Conservation (phyloP, 2,888 invertebrate genomes). For the Nomada goodeniana region DNA sequence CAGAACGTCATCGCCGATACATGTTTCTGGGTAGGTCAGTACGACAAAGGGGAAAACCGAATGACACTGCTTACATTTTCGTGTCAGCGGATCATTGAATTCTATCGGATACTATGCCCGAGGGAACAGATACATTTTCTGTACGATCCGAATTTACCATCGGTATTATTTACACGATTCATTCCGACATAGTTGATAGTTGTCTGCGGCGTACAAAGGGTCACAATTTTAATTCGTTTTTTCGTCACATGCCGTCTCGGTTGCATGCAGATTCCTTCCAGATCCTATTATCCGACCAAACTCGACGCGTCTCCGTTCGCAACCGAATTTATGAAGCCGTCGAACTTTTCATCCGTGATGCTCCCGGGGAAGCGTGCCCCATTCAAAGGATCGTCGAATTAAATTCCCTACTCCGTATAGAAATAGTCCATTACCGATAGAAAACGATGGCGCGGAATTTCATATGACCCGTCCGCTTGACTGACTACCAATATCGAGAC, state of each 20-base stretch:
- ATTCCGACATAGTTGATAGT: neutral
- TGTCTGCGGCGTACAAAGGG: neutral
- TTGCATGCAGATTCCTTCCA: constrained; percentile 62
- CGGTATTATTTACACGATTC: too few species aligned
- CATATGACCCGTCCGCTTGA: constrained; percentile 69
- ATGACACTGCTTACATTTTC: neutral
- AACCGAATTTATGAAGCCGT: constrained; percentile 66
- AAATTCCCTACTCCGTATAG: constrained; percentile 68
- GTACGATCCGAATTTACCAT: too few species aligned
- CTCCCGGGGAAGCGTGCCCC: constrained; percentile 40
- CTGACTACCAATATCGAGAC: constrained; percentile 67
- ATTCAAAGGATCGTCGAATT: constrained; percentile 69
- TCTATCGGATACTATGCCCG: neutral
- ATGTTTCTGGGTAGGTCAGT: neutral
- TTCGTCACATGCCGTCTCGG: constrained; percentile 17
- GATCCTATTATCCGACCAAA: constrained; percentile 66
- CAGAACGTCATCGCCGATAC: constrained; percentile 3
- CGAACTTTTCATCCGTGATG: constrained; percentile 71
- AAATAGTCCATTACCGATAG: constrained; percentile 69
- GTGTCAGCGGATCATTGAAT: neutral
- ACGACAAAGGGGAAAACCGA: neutral
- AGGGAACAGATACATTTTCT: neutral
- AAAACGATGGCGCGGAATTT: constrained; percentile 67
- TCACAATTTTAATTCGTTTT: constrained; percentile 4
- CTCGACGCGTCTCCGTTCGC: constrained; percentile 62